phyloP scores from a whole-genome alignment of 2,113 vertebrate genomes.

The Aramus guarauna region DNA sequence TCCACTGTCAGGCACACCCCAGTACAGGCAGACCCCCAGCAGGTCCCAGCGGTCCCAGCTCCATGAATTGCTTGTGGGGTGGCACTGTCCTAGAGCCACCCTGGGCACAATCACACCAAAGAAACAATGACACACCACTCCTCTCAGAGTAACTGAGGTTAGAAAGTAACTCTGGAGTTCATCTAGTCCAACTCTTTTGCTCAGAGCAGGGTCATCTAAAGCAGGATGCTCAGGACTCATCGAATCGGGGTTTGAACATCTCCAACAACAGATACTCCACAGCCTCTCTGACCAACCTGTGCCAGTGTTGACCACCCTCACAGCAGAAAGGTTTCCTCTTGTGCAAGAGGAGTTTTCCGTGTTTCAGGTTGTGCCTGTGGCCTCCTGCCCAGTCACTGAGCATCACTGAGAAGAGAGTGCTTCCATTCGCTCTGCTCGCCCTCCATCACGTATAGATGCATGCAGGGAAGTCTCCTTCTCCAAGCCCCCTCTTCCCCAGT shows the following conservation, averaged over 20 bases:
- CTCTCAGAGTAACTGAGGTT: not conserved
- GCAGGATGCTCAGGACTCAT: not conserved
- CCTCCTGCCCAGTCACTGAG: not conserved
- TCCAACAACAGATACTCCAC: not conserved
- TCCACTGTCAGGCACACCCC: not conserved
- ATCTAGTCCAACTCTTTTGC: not conserved
- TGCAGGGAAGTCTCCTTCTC: not conserved
- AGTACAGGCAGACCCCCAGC: not conserved
- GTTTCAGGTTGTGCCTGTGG: not conserved
- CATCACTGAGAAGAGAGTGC: not conserved
- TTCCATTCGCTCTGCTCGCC: too few species aligned
- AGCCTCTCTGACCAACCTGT: not conserved
- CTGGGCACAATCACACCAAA: not conserved
- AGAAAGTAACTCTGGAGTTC: not conserved
- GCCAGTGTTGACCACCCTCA: not conserved
- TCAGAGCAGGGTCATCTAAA: not conserved
- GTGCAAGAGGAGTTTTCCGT: fast-evolving
- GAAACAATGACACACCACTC: not conserved
- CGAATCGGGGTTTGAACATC: not conserved
- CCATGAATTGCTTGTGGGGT: too few species aligned
- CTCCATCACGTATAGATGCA: not conserved
- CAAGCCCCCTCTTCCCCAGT: not conserved
- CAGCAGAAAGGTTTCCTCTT: not conserved
- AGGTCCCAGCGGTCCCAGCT: not conserved
- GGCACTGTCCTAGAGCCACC: not conserved